phyloP scores from a whole-genome alignment of 2,888 invertebrate species.

The Tipula confusa region DNA sequence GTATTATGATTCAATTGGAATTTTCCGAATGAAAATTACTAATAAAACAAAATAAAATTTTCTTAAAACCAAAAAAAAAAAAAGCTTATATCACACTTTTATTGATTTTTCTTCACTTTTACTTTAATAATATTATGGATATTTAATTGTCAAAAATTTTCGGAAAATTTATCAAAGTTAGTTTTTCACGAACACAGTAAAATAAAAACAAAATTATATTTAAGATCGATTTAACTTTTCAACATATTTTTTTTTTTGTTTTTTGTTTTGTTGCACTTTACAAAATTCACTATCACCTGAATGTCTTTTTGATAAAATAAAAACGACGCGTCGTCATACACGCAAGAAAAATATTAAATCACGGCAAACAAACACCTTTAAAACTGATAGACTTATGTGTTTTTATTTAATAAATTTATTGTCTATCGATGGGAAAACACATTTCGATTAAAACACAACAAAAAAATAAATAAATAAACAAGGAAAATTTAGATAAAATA shows the following conservation, averaged over 20 bases:
- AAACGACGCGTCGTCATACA: background rate
- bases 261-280: background rate
- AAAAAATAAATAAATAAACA: too few species aligned
- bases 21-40: background rate
- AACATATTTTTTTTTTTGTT: background rate
- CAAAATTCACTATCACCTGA: background rate
- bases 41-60: background rate
- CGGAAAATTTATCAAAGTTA: background rate
- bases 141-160: background rate
- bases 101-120: background rate
- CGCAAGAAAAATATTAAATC: background rate
- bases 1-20: background rate
- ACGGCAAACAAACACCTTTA: background rate
- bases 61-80: background rate
- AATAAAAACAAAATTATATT: background rate
- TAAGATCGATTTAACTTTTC: background rate
- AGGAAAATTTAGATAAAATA: background rate
- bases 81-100: background rate
- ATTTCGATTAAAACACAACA: background rate
- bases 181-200: background rate
- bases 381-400: background rate
- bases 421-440: background rate
- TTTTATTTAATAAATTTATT: background rate
- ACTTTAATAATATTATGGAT: background rate
- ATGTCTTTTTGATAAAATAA: background rate